Evolutionary conservation across 2,888 invertebrate genomes (phyloP), one percentile per base, ranked within the genome.

Genomic region (Norana najaformis): DNA sequence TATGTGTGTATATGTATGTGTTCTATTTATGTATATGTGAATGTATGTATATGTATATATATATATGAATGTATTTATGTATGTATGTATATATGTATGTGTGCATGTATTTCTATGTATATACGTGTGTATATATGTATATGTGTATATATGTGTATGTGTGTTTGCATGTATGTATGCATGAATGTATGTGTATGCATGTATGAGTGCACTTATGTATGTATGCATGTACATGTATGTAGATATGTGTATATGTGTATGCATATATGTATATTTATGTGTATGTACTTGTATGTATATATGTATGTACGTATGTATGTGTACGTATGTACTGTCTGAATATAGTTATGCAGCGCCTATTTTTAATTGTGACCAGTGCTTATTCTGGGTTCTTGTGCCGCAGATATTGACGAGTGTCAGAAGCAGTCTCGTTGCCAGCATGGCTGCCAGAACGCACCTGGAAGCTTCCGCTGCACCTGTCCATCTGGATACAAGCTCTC

Each of bases 391-490:
- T n/a, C 30, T 69, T 69, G 30, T 69, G 69, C n/a, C n/a, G 20
- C 92, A 95, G 95, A 95, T 92, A 92, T 94, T 23, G 92, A 95
- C 91, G 95, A 95, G 90, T 95, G 95, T 92, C 35, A 88, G 11
- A 92, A 92, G 37, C 92, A 92, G 30, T 90, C 90, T 18, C 92
- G 93, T 37, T 95, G 95, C 91, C 94, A 95, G 90, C 94, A 95
- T 92, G 93, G 93, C 91, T 95, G 95, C 92, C 93, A 93, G 83
- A 95, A 95, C 92, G 93, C 92, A 8, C 92, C 89, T 16, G 94
- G 94, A 16, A 92, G 93, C 53, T 94, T 93, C 91, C 90, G 91
- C 8, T 95, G 95, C 91, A 91, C 92, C 69, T 95, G 95, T 93
- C 95, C 95, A 8, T 92, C 93, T 0, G 95, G 95, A 11, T 95